phyloP scores from a whole-genome alignment of 2,797 vertebrate genomes.

The Vultur gryphus region DNA sequence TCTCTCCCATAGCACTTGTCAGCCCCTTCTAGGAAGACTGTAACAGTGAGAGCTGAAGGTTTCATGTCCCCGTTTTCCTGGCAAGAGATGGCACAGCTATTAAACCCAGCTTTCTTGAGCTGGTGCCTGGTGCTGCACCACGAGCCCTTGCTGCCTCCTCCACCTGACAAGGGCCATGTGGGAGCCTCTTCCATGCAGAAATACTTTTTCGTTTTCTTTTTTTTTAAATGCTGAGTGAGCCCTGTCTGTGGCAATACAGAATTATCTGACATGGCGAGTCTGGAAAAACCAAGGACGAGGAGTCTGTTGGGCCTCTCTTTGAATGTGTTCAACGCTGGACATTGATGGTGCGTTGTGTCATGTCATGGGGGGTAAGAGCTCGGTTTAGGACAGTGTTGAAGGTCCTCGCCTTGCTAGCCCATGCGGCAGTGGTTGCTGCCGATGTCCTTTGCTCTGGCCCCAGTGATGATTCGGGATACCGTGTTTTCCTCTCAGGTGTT shows the following conservation, averaged over 20 bases:
- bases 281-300: not conserved
- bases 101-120: not conserved
- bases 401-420: not conserved
- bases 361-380: not conserved
- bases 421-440: not conserved
- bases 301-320: not conserved
- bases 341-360: not conserved
- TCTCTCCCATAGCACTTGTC: not conserved
- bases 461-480: not conserved
- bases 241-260: not conserved
- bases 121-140: not conserved
- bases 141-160: not conserved
- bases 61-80: not conserved
- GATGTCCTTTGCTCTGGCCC: not conserved
- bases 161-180: not conserved
- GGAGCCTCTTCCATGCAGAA: not conserved
- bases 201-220: no score
- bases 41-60: not conserved
- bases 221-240: not conserved
- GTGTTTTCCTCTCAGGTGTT: not conserved
- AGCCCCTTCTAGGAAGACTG: no score
- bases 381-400: fast-evolving
- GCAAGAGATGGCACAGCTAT: not conserved
- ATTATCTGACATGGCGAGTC: not conserved
- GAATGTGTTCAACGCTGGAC: not conserved